phyloP scores from a whole-genome alignment of 1,140 invertebrate species.

The Brachionus sp. region DNA sequence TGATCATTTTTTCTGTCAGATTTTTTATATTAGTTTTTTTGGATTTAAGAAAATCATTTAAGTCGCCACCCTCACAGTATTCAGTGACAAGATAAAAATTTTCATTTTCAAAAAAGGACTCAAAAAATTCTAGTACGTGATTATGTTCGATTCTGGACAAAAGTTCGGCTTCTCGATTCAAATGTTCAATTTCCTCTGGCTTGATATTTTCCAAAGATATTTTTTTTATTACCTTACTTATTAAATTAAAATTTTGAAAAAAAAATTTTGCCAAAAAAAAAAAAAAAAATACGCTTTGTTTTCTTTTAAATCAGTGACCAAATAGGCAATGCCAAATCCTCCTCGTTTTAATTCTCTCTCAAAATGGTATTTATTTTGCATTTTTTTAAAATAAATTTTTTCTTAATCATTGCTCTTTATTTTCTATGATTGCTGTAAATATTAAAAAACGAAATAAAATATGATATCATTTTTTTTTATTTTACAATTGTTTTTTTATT shows the following conservation, averaged over 20 bases:
- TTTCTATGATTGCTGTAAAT: too few species aligned
- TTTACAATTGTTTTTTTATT: too few species aligned
- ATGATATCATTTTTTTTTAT: too few species aligned
- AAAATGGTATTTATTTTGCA: background rate
- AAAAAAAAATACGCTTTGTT: background rate
- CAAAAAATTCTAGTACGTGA: slow-evolving; percentile 56
- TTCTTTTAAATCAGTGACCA: background rate
- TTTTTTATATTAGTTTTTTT: slow-evolving; percentile 45
- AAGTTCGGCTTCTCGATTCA: background rate
- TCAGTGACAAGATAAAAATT: slow-evolving; percentile 60
- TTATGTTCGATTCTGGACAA: background rate
- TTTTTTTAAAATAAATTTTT: too few species aligned
- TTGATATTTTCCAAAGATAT: background rate
- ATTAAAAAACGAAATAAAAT: too few species aligned
- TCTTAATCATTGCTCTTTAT: too few species aligned
- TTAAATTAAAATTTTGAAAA: background rate
- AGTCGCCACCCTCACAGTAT: slow-evolving; percentile 60
- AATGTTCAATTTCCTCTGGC: background rate
- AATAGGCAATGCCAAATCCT: background rate
- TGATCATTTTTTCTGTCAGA: slow-evolving; percentile 53
- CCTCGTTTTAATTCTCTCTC: background rate
- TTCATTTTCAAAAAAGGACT: slow-evolving; percentile 57
- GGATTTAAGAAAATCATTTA: slow-evolving; percentile 52
- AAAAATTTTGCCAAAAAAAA: background rate
- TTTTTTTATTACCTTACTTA: background rate